A percentile compares a stretch with the other conserved stretches of the same genome.
phyloP scores from a whole-genome alignment of 2,113 vertebrate species.

The Syrmaticus mikado region DNA sequence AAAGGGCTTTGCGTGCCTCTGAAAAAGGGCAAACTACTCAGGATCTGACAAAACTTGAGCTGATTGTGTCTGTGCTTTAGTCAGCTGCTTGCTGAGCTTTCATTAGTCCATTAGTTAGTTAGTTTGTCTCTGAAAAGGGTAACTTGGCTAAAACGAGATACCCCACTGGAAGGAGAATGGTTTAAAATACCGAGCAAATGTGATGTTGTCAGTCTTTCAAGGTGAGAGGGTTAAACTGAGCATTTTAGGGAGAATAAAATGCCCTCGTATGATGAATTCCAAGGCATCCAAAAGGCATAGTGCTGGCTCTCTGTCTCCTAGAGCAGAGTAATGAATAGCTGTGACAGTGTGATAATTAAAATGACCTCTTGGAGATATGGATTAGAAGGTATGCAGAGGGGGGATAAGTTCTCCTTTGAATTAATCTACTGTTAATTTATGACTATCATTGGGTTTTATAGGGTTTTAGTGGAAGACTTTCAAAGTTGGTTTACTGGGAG shows the following conservation, averaged over 20 bases:
- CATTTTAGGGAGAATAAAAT: constrained; percentile 62
- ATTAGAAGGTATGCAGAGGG: constrained; percentile 58
- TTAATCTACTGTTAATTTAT: constrained; percentile 63
- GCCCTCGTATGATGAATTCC: constrained; percentile 68
- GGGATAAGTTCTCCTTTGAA: constrained; percentile 58
- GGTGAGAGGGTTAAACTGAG: constrained; percentile 60
- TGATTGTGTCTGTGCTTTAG: not conserved
- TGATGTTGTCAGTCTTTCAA: constrained; percentile 30
- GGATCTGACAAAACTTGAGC: constrained; percentile 1
- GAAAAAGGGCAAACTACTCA: not conserved
- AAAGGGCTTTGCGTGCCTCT: not conserved
- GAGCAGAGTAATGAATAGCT: constrained; percentile 73
- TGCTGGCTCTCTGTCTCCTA: constrained; percentile 58
- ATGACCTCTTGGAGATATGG: constrained; percentile 77
- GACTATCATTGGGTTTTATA: constrained; percentile 57
- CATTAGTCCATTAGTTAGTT: not conserved
- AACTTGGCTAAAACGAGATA: not conserved
- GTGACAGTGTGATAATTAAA: constrained; percentile 80
- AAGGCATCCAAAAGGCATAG: constrained; percentile 51
- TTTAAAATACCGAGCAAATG: constrained; percentile 16
- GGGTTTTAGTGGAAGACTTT: constrained; percentile 62
- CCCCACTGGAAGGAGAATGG: not conserved
- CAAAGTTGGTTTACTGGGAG: constrained; percentile 56
- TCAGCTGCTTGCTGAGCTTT: not conserved
- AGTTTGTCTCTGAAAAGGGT: not conserved